Percentiles rank a stretch among this genome's conserved stretches.
phyloP scores from a whole-genome alignment of 2,888 invertebrate species.

The Ommatoiulus sabulosus region DNA sequence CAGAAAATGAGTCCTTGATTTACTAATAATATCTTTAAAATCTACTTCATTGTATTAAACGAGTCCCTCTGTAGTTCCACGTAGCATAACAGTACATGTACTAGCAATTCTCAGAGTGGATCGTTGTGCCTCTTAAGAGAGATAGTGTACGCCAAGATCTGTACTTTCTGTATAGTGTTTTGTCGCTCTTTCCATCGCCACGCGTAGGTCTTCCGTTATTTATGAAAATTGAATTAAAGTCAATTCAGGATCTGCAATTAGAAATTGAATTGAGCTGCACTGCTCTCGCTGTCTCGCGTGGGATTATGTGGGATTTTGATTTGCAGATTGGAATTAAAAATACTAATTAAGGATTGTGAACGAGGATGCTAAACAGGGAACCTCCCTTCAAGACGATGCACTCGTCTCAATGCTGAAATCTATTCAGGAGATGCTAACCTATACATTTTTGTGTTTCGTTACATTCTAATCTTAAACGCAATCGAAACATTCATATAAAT shows the following conservation, averaged over 20 bases:
- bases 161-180: background rate
- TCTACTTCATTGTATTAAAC: no score
- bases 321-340: constrained; percentile 46
- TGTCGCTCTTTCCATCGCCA: background rate
- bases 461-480: no score
- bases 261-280: constrained; percentile 42
- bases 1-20: no score
- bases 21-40: no score
- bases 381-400: background rate
- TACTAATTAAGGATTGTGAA: constrained; percentile 29
- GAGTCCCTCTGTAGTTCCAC: no score
- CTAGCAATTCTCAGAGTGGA: background rate
- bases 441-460: no score
- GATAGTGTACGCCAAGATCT: background rate
- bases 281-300: constrained; percentile 31
- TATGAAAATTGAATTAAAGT: constrained; percentile 47
- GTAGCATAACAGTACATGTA: no score
- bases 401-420: background rate
- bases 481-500: no score
- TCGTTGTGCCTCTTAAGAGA: background rate
- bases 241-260: constrained; percentile 37
- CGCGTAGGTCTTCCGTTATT: constrained; percentile 2
- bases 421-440: background rate
- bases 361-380: background rate
- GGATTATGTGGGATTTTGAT: constrained; percentile 41